phyloP scores from a whole-genome alignment of 2,113 vertebrate species.

The Collichthys lucidus region DNA sequence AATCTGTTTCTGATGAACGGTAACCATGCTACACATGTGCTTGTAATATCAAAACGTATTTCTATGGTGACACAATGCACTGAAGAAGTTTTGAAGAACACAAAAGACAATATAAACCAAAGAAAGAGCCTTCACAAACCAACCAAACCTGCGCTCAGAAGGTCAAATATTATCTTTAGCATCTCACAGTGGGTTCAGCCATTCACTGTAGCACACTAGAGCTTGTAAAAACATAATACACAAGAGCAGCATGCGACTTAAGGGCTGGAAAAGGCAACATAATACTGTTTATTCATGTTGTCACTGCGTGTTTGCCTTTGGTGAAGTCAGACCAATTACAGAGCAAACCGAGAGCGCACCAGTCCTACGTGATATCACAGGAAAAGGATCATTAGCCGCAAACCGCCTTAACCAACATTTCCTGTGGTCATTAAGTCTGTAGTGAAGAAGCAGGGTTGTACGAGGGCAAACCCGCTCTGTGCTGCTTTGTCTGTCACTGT shows the following conservation, averaged over 20 bases:
- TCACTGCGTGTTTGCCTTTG: conserved; percentile 50
- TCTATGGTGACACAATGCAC: neutral
- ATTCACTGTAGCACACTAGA: neutral
- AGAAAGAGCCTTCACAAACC: conserved; percentile 23
- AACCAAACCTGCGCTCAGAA: neutral
- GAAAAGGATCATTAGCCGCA: conserved; percentile 69
- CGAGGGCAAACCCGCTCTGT: neutral
- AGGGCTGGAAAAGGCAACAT: conserved; percentile 17
- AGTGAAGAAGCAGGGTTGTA: neutral
- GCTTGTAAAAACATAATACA: conserved; percentile 33
- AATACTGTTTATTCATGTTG: conserved; percentile 40
- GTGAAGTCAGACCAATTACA: conserved; percentile 58
- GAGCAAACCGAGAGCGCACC: conserved; percentile 34
- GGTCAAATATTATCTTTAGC: conserved; percentile 43
- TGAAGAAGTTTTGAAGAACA: neutral
- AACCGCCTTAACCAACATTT: conserved; percentile 51
- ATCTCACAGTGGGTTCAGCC: neutral
- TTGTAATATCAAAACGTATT: neutral
- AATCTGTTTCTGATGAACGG: conserved; percentile 19
- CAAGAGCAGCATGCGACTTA: conserved; percentile 1
- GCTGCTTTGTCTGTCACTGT: neutral
- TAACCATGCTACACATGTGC: conserved; percentile 6
- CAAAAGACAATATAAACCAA: neutral
- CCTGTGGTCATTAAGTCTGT: conserved; percentile 44
- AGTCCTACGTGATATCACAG: conserved; percentile 59